Evolutionary conservation across 2,888 invertebrate species (phyloP).

Genomic region (Calameuta idolon): DNA sequence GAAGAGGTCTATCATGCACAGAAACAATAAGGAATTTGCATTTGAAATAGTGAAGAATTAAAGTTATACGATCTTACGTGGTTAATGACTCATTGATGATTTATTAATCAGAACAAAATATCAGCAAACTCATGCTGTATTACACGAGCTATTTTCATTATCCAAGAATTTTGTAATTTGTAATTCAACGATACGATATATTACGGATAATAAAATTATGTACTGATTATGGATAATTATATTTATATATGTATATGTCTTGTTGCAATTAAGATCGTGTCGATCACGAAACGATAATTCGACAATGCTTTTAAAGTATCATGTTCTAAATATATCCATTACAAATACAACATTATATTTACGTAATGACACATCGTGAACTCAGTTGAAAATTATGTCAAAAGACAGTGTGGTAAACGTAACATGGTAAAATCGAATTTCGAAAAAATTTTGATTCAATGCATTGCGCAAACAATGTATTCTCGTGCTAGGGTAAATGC

Average conservation of each 20-base stretch:
- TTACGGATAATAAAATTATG: background rate
- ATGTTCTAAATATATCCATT: background rate
- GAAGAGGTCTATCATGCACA: conserved; percentile 3
- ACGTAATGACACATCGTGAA: too few relatives aligned
- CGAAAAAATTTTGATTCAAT: background rate
- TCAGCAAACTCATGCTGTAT: background rate
- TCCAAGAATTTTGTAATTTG: background rate
- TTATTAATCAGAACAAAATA: background rate
- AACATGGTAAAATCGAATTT: background rate
- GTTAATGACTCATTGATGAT: background rate
- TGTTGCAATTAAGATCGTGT: background rate
- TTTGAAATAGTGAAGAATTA: background rate
- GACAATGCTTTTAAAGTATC: background rate
- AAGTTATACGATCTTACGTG: background rate
- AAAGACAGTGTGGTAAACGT: background rate
- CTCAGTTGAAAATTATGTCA: background rate
- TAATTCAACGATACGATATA: background rate
- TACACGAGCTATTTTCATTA: background rate
- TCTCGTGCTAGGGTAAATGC: background rate
- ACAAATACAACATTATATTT: background rate
- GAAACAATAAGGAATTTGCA: background rate
- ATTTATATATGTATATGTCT: background rate
- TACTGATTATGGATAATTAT: background rate
- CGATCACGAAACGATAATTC: background rate
- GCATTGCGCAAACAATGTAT: background rate